A percentile compares a stretch with the other conserved stretches of the same genome.
phyloP scores from a whole-genome alignment of 2,888 invertebrate species.

The Drosophila longiperda region DNA sequence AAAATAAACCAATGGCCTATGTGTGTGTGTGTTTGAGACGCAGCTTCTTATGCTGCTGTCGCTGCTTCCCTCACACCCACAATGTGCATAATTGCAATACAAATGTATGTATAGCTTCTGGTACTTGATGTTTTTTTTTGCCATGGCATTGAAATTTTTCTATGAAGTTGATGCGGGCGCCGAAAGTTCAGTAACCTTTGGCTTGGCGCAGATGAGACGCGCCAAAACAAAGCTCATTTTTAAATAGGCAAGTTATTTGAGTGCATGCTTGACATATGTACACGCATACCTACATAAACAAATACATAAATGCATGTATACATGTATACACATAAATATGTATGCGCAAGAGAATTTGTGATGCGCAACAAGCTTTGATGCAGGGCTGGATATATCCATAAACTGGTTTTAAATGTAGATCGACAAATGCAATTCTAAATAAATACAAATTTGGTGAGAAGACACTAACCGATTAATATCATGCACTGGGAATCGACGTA shows the following conservation, averaged over 20 bases:
- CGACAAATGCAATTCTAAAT: slow-evolving; percentile 18
- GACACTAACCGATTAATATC: slow-evolving; percentile 73
- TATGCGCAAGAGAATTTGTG: slow-evolving; percentile 45
- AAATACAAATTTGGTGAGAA: slow-evolving; percentile 19
- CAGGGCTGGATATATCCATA: slow-evolving; percentile 24
- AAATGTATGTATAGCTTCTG: slow-evolving; percentile 32
- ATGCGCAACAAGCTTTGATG: slow-evolving; percentile 60
- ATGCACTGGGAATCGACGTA: slow-evolving; percentile 80
- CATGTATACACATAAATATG: not conserved
- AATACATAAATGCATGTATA: not conserved
- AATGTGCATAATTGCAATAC: slow-evolving; percentile 64
- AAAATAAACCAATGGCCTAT: slow-evolving; percentile 64
- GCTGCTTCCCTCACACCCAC: slow-evolving; percentile 54
- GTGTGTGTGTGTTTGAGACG: slow-evolving; percentile 40
- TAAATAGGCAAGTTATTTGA: slow-evolving; percentile 27
- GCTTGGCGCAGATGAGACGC: slow-evolving; percentile 51
- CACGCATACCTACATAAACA: not conserved
- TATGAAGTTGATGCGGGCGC: slow-evolving; percentile 73
- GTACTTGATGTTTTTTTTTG: slow-evolving; percentile 45
- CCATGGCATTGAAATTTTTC: slow-evolving; percentile 83
- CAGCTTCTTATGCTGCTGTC: slow-evolving; percentile 59
- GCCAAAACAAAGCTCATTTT: slow-evolving; percentile 51
- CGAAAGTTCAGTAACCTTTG: slow-evolving; percentile 82
- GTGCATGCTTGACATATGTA: slow-evolving; percentile 6
- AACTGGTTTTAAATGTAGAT: slow-evolving; percentile 53